Evolutionary conservation across 2,113 vertebrate species (phyloP).

Genomic region (Hippocampus barbouri): DNA sequence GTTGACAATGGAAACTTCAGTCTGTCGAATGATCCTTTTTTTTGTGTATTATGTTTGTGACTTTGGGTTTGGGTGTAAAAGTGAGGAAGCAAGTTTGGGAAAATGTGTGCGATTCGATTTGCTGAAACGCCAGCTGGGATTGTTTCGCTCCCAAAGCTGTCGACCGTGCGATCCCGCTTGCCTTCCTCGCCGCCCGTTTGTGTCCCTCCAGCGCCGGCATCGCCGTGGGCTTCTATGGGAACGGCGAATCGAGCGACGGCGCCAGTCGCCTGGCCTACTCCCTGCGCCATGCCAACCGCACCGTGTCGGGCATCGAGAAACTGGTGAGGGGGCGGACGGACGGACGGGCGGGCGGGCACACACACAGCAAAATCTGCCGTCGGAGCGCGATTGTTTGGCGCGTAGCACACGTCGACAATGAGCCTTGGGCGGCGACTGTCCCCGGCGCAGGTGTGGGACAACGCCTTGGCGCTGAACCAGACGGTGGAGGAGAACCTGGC

Average conservation of each 20-base stretch:
- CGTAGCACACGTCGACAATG: not conserved
- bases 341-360: too few species aligned
- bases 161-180: too few species aligned
- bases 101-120: too few species aligned
- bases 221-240: slow-evolving; percentile 93
- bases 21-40: too few species aligned
- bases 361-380: not conserved
- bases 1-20: too few species aligned
- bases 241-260: slow-evolving; percentile 91
- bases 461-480: slow-evolving; percentile 80
- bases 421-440: too few species aligned
- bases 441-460: slow-evolving; percentile 79
- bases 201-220: slow-evolving; percentile 81
- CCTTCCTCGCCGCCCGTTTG: slow-evolving; percentile 1
- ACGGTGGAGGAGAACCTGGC: slow-evolving; percentile 81
- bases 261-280: slow-evolving; percentile 86
- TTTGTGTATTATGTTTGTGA: too few species aligned
- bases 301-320: slow-evolving; percentile 85
- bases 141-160: not conserved
- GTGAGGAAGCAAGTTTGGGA: too few species aligned
- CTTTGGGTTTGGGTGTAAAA: too few species aligned
- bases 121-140: not conserved
- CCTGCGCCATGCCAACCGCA: slow-evolving; percentile 90
- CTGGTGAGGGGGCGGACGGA: slow-evolving; percentile 69
- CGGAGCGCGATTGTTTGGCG: not conserved